A percentile compares a stretch with the other conserved stretches of the same genome.
These are phyloP conservation scores for Phocoena phocoena DNA, from an alignment of 2,113 vertebrate species.

Conservation along the genomic window DNA sequence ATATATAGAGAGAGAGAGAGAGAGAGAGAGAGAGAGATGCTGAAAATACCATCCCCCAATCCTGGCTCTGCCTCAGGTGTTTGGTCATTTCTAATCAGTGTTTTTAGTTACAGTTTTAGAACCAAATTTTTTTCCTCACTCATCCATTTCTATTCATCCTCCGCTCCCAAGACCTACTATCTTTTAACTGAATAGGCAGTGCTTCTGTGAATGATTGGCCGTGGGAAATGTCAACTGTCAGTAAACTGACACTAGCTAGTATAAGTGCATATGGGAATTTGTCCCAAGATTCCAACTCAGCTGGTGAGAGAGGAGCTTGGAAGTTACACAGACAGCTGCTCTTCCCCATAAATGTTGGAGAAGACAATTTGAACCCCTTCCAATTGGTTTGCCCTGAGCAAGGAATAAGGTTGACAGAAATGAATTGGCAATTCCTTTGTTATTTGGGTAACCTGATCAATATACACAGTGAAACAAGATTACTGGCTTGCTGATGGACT, in stretches of 20 bases:
- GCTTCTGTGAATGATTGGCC: neutral
- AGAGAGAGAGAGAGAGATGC: neutral
- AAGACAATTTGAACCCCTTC: neutral
- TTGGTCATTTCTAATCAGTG: neutral
- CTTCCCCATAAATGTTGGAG: neutral
- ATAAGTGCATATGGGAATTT: neutral
- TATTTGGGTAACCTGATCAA: neutral
- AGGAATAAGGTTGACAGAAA: slow-evolving; percentile 5
- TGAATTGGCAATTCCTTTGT: neutral
- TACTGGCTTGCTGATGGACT: neutral
- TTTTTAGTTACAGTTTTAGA: neutral
- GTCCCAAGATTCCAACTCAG: neutral
- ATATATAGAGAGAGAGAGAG: no score
- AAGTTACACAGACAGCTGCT: neutral
- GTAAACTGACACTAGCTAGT: neutral
- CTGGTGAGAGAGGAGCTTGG: neutral
- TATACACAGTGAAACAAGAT: neutral
- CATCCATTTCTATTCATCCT: neutral
- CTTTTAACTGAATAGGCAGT: neutral
- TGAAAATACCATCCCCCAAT: neutral
- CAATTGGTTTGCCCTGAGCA: neutral
- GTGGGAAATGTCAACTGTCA: neutral
- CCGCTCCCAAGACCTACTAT: neutral
- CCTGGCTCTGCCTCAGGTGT: neutral
- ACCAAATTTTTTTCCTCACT: neutral